Percentiles rank a stretch among this genome's conserved stretches.
Evolutionary conservation across 1,140 invertebrate species (phyloP).

Genomic region (Camponotus vicinus): DNA sequence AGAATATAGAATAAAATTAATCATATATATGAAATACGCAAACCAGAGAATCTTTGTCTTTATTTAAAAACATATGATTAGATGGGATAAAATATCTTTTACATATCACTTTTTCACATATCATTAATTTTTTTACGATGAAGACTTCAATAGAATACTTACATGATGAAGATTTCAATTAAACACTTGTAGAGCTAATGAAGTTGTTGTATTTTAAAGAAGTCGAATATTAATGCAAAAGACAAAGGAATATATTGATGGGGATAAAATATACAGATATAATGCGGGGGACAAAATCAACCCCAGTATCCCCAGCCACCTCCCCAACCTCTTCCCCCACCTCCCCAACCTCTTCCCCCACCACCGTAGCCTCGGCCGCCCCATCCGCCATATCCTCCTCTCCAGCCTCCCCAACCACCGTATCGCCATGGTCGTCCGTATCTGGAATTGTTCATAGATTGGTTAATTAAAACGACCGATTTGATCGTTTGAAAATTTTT

Average conservation of each 20-base stretch:
- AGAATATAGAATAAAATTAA: not conserved
- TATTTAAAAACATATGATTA: not conserved
- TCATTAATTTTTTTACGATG: constrained; percentile 1
- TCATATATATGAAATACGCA: not conserved
- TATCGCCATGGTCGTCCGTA: constrained; percentile 30
- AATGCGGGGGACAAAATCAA: not conserved
- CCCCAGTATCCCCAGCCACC: constrained; percentile 27
- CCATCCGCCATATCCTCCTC: not conserved
- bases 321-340: not conserved
- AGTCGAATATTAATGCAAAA: constrained; percentile 3
- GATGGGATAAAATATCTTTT: not conserved
- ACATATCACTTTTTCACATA: not conserved
- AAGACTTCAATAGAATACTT: constrained; percentile 1
- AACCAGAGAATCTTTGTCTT: not conserved
- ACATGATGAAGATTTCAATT: constrained; percentile 9
- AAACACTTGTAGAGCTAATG: constrained; percentile 21
- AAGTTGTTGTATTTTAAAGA: constrained; percentile 22
- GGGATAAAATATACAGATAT: not conserved
- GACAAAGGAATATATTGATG: not conserved
- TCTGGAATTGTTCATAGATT: constrained; percentile 33
- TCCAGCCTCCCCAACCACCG: constrained; percentile 13
- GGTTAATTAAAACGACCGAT: not conserved
- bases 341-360: constrained; percentile 8
- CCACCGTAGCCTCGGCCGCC: not conserved
- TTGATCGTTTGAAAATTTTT: not conserved